Evolutionary conservation across 2,113 vertebrate species (phyloP), one percentile per base, ranked within the genome.

Genomic region (Rafetus swinhoei): DNA sequence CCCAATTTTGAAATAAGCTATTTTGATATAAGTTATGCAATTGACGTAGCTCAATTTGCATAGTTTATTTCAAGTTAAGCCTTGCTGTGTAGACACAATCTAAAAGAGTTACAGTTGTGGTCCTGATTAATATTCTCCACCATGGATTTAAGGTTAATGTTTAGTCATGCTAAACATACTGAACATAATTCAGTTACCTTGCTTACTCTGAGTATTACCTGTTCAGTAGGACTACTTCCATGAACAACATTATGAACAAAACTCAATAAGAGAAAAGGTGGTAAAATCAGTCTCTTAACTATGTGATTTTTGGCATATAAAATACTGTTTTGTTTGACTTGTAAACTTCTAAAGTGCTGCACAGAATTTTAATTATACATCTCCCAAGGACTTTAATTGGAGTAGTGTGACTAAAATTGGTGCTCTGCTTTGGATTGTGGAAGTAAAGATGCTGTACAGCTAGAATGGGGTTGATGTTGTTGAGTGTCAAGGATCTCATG

Each of bases 201-300:
- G 1, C 6, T 84, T 60, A 88, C 5, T n/a, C 32, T 69, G 32
- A 85, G 9, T 60, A 54, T 54, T 84, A 59, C 45, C 88, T 50
- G 3, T 16, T 81, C 3, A 24, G 0, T 35, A n/a, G 16, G 86
- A 29, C 4, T 21, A 14, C 8, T 15, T 79, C 3, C 55, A 74
- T 16, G 22, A 60, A 5, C 82, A 84, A 2, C 18, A n/a, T n/a
- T 69, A 32, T 69, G 29, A 69, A 69, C 52, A 45, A 52, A 1
- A 77, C 24, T 19, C 62, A 91, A 82, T 32, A 19, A 0, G 25
- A 10, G 8, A 5, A 32, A 69, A 55, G 50, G 8, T 53, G 5
- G 19, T 0, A 14, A 84, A 69, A 13, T 1, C 0, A 0, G 39
- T 6, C 0, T 69, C 7, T 6, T 35, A n/a, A 0, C 2, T 87